A percentile compares a stretch with the other conserved stretches of the same genome.
These are phyloP conservation scores for Meiosimyza decipiens DNA, from an alignment of 2,888 invertebrate genomes.

Conservation along the genomic window DNA sequence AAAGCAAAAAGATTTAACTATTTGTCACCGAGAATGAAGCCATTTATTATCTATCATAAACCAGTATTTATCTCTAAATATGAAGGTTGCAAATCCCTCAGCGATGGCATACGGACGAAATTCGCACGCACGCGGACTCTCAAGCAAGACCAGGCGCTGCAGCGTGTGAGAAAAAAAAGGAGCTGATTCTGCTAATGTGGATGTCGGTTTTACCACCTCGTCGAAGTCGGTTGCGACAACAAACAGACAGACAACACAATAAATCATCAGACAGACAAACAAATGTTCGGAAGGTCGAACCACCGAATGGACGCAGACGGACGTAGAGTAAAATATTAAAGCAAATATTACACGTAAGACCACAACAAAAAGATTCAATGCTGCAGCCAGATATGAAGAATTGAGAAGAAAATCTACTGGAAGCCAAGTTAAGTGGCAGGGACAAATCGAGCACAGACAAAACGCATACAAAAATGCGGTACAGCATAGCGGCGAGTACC, in stretches of 20 bases:
- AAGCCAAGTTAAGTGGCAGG: conserved; percentile 13
- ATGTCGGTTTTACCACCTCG: conserved; percentile 28
- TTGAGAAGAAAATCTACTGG: conserved; percentile 10
- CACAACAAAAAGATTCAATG: conserved; percentile 7
- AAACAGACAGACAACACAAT: conserved; percentile 29
- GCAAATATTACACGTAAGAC: conserved; percentile 8
- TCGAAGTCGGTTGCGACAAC: background rate
- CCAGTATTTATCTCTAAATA: conserved; percentile 63
- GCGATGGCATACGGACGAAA: conserved; percentile 30
- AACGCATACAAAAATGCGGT: too few species aligned
- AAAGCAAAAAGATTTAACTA: conserved; percentile 55
- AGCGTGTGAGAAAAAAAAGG: conserved; percentile 11
- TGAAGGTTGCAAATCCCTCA: conserved; percentile 41
- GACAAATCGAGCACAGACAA: background rate
- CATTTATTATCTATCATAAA: conserved; percentile 64
- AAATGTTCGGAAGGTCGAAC: conserved; percentile 38
- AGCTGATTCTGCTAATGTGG: background rate
- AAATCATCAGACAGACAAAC: conserved; percentile 37
- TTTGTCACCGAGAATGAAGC: conserved; percentile 64
- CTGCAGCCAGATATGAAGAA: background rate
- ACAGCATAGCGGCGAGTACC: too few species aligned
- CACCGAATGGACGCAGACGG: conserved; percentile 35
- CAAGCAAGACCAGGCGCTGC: background rate
- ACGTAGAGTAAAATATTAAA: conserved; percentile 8
- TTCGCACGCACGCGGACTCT: conserved; percentile 1